Evolutionary conservation across 2,113 vertebrate genomes (phyloP).

Genomic region (Pyxicephalus adspersus): DNA sequence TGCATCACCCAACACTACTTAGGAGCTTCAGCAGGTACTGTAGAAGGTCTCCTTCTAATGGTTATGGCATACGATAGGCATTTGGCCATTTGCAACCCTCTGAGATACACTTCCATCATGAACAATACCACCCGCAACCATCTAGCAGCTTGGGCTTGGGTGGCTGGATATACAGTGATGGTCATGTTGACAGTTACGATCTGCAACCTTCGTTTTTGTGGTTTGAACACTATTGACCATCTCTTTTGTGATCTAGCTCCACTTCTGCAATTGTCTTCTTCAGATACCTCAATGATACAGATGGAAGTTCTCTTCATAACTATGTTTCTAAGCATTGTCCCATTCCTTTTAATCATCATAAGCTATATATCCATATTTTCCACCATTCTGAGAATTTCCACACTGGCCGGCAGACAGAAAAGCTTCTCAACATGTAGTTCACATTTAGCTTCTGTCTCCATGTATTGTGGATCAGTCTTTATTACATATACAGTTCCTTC

Average conservation of each 20-base stretch:
- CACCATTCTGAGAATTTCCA: not conserved
- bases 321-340: not conserved
- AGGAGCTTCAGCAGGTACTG: not conserved
- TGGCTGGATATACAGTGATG: not conserved
- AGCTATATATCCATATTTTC: conserved; percentile 12
- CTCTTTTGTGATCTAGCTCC: conserved; percentile 65
- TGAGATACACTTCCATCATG: conserved; percentile 16
- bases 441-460: conserved; percentile 1
- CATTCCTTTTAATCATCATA: not conserved
- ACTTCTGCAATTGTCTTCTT: conserved; percentile 60
- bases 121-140: not conserved
- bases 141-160: not conserved
- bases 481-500: conserved; percentile 10
- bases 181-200: not conserved
- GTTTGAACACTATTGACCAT: conserved; percentile 57
- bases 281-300: conserved; percentile 33
- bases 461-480: conserved; percentile 9
- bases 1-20: not conserved
- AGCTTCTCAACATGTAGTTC: conserved; percentile 26
- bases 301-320: not conserved
- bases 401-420: not conserved
- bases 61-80: conserved; percentile 3
- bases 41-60: not conserved
- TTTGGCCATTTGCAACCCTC: conserved; percentile 15
- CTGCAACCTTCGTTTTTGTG: not conserved